Percentiles rank a stretch among this genome's conserved stretches.
Evolutionary conservation across 2,888 invertebrate genomes (phyloP).

Genomic region (Polyommatus icarus): DNA sequence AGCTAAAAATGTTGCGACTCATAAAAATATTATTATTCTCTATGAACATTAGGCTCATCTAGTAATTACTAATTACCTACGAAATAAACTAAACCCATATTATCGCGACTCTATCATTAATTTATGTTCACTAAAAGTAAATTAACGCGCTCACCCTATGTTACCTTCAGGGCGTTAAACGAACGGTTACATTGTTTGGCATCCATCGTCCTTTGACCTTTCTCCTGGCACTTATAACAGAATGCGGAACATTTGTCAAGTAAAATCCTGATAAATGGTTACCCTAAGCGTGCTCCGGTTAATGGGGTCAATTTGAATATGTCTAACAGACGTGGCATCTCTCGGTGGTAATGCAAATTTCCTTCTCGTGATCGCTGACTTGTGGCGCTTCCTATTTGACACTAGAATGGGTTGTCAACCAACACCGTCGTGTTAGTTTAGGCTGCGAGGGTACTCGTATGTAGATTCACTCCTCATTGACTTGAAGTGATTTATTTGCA

Average conservation of each 20-base stretch:
- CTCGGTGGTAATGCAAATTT: constrained; percentile 52
- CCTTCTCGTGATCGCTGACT: constrained; percentile 51
- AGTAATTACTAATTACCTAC: background rate
- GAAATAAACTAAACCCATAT: background rate
- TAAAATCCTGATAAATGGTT: constrained; percentile 32
- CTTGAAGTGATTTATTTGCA: background rate
- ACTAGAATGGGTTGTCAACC: constrained; percentile 62
- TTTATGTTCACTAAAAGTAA: background rate
- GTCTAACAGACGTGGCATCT: constrained; percentile 54
- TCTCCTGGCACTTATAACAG: constrained; percentile 21
- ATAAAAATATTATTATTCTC: background rate
- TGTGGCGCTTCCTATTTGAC: constrained; percentile 60
- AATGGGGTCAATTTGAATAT: constrained; percentile 65
- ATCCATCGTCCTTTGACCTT: constrained; percentile 22
- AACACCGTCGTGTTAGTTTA: constrained; percentile 43
- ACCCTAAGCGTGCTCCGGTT: constrained; percentile 50
- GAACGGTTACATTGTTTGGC: constrained; percentile 40
- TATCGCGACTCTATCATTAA: background rate
- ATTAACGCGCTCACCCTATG: constrained; percentile 7
- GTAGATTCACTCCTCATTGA: background rate
- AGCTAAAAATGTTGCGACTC: background rate
- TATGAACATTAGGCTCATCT: background rate
- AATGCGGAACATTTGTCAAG: constrained; percentile 29
- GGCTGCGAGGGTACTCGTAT: background rate
- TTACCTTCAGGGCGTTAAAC: background rate